Base-by-base conservation (phyloP, 2,797 vertebrate species). In the Cygnus olor region DNA sequence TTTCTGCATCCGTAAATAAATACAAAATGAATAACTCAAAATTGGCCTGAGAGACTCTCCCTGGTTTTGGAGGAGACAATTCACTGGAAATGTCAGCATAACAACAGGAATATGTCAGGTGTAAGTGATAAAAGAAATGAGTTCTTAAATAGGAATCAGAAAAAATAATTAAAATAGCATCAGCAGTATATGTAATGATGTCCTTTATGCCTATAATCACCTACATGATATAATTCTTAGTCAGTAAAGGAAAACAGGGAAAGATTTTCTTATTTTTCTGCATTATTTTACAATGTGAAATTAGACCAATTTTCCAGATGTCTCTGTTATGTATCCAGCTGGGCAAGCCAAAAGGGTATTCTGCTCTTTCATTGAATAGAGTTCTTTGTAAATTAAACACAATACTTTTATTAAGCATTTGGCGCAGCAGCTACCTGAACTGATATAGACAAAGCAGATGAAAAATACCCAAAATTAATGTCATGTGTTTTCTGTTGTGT, bases 291-390 rank as follows among this genome's bases (percentile, higher is more conserved):
- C 68, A 93, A 60, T 49, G 25, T 87, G 68, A 90, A 85, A 80
- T 93, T 58, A 89, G 42, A 79, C 71, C 32, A 65, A 74, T 96
- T 97, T 96, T 94, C 95, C 97, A 97, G 92, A 96, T 97, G 96
- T 94, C 32, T 91, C 51, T 83, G 68, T 84, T 88, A 76, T 70
- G 22, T 89, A 85, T 92, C 76, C 84, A 95, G 34, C 42, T 93
- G 88, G 87, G 51, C 65, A 88, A 88, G 63, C 76, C 94, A 95
- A 85, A 89, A 90, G 47, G 22, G 38, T 94, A 93, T 85, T 96
- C 85, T 97, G 93, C 53, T 95, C 53, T 95, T 97, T 96, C 90
- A 94, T 74, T 95, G 91, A 95, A 91, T 70, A 78, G 82, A 85
- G 24, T 38, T 90, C 88, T 94, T 95, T 94, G 84, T 90, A 94